These are phyloP conservation scores for Dendrocincla fuliginosa DNA, from an alignment of 2,797 vertebrate species.

Conservation along the genomic window DNA sequence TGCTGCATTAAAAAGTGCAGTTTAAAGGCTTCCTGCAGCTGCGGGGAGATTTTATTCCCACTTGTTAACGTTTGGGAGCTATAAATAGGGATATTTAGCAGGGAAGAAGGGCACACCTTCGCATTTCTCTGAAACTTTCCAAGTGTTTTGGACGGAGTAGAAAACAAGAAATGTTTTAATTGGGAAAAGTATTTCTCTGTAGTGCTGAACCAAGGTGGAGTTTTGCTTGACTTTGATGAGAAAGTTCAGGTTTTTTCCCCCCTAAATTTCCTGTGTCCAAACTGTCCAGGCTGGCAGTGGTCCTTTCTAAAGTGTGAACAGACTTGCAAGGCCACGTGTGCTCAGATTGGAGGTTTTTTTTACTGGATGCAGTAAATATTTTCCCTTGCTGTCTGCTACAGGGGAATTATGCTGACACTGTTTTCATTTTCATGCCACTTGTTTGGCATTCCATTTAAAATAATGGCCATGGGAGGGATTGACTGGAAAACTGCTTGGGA, in stretches of 20 bases:
- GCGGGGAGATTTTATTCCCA: neutral
- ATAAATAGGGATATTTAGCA: neutral
- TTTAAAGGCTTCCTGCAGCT: slow-evolving; percentile 1
- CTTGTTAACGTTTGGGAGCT: neutral
- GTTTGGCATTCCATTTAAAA: slow-evolving; percentile 45
- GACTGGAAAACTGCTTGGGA: neutral
- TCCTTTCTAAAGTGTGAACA: neutral
- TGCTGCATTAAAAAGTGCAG: neutral
- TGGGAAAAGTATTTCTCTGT: neutral
- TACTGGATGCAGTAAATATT: slow-evolving; percentile 7
- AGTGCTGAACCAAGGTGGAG: neutral
- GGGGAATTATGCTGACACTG: neutral
- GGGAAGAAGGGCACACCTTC: neutral
- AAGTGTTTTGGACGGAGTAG: neutral
- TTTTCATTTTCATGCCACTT: slow-evolving; percentile 41
- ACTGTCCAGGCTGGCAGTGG: neutral
- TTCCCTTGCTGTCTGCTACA: neutral
- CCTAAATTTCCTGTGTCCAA: neutral
- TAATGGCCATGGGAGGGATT: neutral
- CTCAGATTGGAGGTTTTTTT: neutral
- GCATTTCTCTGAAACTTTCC: neutral
- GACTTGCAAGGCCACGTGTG: neutral
- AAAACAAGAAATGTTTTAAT: neutral
- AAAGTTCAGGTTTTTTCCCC: neutral
- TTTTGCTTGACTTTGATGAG: neutral